These are phyloP conservation scores for Tringa solitaria DNA, from an alignment of 2,113 vertebrate species.

Conservation along the genomic window DNA sequence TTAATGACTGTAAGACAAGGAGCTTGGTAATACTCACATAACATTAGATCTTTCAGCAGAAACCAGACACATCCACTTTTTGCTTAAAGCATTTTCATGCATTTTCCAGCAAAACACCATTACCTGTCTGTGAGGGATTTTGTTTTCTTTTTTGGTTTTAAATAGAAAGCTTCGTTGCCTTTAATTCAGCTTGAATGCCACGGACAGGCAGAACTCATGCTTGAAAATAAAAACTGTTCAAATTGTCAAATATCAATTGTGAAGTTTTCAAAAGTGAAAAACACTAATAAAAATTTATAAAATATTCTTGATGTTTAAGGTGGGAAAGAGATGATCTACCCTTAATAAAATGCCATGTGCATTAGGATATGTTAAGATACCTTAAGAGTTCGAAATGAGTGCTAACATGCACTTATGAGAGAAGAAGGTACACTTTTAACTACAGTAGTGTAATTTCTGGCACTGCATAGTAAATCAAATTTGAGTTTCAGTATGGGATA, in stretches of 20 bases:
- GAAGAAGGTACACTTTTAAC: neutral
- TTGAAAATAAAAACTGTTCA: neutral
- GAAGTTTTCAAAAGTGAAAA: neutral
- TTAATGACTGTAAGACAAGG: neutral
- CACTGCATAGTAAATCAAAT: neutral
- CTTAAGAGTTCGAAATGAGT: neutral
- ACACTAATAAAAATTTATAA: neutral
- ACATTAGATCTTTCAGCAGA: neutral
- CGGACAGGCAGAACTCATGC: neutral
- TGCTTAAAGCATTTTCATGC: neutral
- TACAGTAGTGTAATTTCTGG: neutral
- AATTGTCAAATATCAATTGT: neutral
- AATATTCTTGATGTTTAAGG: neutral
- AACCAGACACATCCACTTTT: neutral
- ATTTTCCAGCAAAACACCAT: neutral
- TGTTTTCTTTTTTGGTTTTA: neutral
- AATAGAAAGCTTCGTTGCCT: neutral
- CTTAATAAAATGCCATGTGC: neutral
- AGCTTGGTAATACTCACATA: neutral
- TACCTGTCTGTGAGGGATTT: neutral
- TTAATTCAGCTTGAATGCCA: neutral
- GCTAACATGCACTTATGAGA: neutral
- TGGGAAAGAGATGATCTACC: neutral
- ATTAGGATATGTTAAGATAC: neutral
- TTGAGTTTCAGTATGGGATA: neutral